Percentiles rank a stretch among this genome's conserved stretches.
Evolutionary conservation across 2,797 vertebrate genomes (phyloP).

Genomic region (Syncerus caffer): DNA sequence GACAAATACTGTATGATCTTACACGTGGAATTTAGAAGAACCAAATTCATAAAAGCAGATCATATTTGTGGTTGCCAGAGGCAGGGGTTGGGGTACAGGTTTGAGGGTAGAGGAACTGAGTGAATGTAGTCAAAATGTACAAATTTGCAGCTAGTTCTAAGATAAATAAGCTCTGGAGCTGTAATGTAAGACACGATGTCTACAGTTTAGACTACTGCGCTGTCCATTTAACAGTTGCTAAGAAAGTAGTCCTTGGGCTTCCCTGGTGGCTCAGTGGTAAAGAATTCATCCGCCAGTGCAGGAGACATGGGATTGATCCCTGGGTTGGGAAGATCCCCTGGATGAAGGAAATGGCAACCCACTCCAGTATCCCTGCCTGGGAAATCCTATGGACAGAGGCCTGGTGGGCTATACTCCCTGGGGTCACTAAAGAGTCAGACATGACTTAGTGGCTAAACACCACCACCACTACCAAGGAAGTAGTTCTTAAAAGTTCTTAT

Average conservation of each 20-base stretch:
- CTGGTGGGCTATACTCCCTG: not conserved
- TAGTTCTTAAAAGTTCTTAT: not conserved
- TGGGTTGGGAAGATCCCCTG: not conserved
- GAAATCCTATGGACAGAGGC: not conserved
- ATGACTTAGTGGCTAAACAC: not conserved
- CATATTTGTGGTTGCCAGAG: not conserved
- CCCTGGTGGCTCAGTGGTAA: not conserved
- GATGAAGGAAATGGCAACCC: not conserved
- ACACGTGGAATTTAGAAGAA: not conserved
- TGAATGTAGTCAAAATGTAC: not conserved
- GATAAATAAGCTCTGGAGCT: not conserved
- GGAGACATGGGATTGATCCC: not conserved
- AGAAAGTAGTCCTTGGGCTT: not conserved
- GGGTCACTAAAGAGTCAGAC: not conserved
- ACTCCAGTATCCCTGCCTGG: not conserved
- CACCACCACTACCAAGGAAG: not conserved
- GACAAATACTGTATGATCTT: not conserved
- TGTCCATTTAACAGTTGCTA: not conserved
- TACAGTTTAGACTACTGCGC: not conserved
- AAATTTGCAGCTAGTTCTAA: not conserved
- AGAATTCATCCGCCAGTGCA: not conserved
- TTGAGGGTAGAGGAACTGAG: not conserved
- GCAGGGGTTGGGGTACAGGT: not conserved
- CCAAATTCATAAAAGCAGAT: not conserved
- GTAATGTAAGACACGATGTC: not conserved